These are phyloP conservation scores for Aplochiton taeniatus DNA, from an alignment of 2,797 vertebrate genomes.

Conservation along the genomic window DNA sequence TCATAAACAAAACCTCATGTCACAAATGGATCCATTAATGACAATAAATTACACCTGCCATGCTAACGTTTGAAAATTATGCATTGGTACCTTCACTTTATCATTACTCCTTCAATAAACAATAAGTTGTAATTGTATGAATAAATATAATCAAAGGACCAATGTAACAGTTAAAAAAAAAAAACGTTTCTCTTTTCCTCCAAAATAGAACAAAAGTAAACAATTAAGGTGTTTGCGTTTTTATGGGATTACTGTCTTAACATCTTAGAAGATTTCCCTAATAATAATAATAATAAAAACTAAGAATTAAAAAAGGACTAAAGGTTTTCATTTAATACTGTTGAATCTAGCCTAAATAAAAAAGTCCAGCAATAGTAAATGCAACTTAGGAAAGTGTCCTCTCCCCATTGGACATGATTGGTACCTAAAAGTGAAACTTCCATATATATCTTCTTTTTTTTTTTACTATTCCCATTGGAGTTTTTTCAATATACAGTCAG, in stretches of 20 bases:
- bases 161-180: conserved; percentile 72
- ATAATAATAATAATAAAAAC: conserved; percentile 58
- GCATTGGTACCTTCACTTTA: conserved; percentile 66
- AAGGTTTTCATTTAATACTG: conserved; percentile 71
- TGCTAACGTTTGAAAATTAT: conserved; percentile 79
- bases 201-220: conserved; percentile 61
- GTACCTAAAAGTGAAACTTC: conserved; percentile 21
- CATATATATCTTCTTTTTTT: background rate
- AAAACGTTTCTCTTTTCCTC: conserved; percentile 50
- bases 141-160: conserved; percentile 78
- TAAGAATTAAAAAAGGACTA: conserved; percentile 38
- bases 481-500: conserved; percentile 26
- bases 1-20: conserved; percentile 83
- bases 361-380: conserved; percentile 68
- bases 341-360: conserved; percentile 74
- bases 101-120: conserved; percentile 69
- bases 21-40: conserved; percentile 83
- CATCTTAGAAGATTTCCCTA: conserved; percentile 43
- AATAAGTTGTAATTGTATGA: conserved; percentile 64
- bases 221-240: conserved; percentile 46
- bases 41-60: conserved; percentile 85
- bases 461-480: conserved; percentile 4
- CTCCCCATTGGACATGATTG: conserved; percentile 50
- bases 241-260: conserved; percentile 35
- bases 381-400: conserved; percentile 62